Conservation (phyloP, 2,113 vertebrate genomes). For the Erpornis zantholeuca region DNA sequence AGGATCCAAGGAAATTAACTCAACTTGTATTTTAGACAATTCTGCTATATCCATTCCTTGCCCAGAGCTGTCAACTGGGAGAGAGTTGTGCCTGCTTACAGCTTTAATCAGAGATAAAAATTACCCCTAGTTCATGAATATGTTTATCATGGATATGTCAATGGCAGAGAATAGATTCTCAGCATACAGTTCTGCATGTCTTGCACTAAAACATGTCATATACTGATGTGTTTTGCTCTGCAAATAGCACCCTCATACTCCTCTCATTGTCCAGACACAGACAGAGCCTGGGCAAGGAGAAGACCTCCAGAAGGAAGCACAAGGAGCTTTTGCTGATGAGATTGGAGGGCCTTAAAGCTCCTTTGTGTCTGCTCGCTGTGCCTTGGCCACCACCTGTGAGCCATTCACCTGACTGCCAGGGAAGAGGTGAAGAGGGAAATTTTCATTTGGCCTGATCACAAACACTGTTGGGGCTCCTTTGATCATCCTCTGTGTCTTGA, state of each 20-base stretch:
- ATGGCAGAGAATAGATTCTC: constrained; percentile 23
- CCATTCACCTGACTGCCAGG: background rate
- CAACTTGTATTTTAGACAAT: constrained; percentile 45
- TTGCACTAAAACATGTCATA: background rate
- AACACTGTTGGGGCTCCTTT: background rate
- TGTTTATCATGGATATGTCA: constrained; percentile 29
- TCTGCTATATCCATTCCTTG: background rate
- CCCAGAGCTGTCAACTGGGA: background rate
- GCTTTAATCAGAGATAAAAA: constrained; percentile 46
- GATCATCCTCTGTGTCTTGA: background rate
- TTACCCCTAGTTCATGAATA: constrained; percentile 40
- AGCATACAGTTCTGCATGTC: background rate
- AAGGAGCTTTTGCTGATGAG: background rate
- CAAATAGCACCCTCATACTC: background rate
- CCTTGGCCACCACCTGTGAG: background rate
- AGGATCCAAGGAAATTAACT: constrained; percentile 46
- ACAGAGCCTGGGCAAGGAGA: background rate
- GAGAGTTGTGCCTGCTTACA: background rate
- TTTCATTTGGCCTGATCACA: background rate
- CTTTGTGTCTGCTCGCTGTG: background rate
- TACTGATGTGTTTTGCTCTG: background rate
- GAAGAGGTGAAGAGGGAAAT: background rate
- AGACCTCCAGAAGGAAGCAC: background rate
- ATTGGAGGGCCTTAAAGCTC: background rate
- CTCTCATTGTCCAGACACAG: background rate